phyloP scores from a whole-genome alignment of 1,140 invertebrate species.

The Drosophila burlai region DNA sequence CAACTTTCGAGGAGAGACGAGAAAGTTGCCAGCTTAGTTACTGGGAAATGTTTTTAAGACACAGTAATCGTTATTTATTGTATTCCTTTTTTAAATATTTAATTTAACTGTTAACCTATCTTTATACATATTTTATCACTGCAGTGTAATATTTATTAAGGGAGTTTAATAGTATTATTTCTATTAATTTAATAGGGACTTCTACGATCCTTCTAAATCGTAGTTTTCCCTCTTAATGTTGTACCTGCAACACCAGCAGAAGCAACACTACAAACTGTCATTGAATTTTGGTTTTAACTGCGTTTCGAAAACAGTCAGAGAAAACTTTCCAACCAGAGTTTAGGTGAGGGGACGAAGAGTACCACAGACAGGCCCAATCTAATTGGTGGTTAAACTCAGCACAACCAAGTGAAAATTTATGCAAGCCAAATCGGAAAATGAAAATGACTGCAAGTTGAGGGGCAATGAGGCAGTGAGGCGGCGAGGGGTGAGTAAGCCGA shows the following conservation, averaged over 20 bases:
- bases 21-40: conserved; percentile 6
- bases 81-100: no score
- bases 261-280: conserved; percentile 2
- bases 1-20: conserved; percentile 4
- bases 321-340: conserved; percentile 19
- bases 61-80: no score
- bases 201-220: neutral
- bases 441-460: conserved; percentile 40
- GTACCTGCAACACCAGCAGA: conserved; percentile 13
- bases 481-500: neutral
- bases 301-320: conserved; percentile 1
- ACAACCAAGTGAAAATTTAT: conserved; percentile 33
- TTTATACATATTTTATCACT: no score
- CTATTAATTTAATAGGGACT: no score
- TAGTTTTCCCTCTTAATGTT: neutral
- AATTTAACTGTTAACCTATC: no score
- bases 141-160: no score
- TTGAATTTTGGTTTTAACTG: conserved; percentile 7
- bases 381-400: conserved; percentile 58
- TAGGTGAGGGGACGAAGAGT: conserved; percentile 3
- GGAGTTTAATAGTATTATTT: no score
- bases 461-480: neutral
- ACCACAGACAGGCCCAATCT: conserved; percentile 58
- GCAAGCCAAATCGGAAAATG: conserved; percentile 45
- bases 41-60: neutral